Evolutionary conservation across 2,113 vertebrate species (phyloP).

Genomic region (Callionymus lyra): DNA sequence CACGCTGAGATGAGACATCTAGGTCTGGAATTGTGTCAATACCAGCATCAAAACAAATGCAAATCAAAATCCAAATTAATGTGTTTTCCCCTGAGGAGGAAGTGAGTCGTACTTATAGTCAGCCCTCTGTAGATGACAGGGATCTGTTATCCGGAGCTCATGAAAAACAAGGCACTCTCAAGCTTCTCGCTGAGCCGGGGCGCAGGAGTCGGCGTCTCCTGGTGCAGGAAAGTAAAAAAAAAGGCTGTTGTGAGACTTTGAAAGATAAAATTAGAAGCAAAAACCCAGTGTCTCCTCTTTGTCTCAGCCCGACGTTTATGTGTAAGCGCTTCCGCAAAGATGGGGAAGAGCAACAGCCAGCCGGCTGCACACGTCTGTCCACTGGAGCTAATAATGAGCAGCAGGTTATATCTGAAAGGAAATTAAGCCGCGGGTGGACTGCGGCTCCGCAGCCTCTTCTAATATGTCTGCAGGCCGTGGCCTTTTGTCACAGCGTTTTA

Average conservation of each 20-base stretch:
- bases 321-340: slow-evolving; percentile 6
- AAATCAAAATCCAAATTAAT: slow-evolving; percentile 71
- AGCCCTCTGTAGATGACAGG: slow-evolving; percentile 63
- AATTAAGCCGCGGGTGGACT: slow-evolving; percentile 19
- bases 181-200: slow-evolving; percentile 36
- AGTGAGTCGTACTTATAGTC: slow-evolving; percentile 58
- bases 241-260: slow-evolving; percentile 29
- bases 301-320: slow-evolving; percentile 19
- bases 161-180: slow-evolving; percentile 44
- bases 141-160: slow-evolving; percentile 55
- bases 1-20: slow-evolving; percentile 67
- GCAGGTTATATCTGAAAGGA: slow-evolving; percentile 18
- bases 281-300: slow-evolving; percentile 15
- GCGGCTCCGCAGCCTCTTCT: slow-evolving; percentile 7
- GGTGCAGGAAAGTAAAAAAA: slow-evolving; percentile 32
- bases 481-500: slow-evolving; percentile 26
- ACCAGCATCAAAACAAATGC: slow-evolving; percentile 67
- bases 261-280: slow-evolving; percentile 20
- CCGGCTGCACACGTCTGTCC: slow-evolving; percentile 9
- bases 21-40: slow-evolving; percentile 70
- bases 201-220: slow-evolving; percentile 44
- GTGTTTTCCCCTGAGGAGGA: slow-evolving; percentile 65
- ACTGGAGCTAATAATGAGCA: slow-evolving; percentile 14
- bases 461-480: slow-evolving; percentile 22
- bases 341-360: slow-evolving; percentile 9